Percentiles rank a stretch among this genome's conserved stretches.
phyloP scores from a whole-genome alignment of 2,113 vertebrate genomes.

The Pelvicachromis taeniatus region DNA sequence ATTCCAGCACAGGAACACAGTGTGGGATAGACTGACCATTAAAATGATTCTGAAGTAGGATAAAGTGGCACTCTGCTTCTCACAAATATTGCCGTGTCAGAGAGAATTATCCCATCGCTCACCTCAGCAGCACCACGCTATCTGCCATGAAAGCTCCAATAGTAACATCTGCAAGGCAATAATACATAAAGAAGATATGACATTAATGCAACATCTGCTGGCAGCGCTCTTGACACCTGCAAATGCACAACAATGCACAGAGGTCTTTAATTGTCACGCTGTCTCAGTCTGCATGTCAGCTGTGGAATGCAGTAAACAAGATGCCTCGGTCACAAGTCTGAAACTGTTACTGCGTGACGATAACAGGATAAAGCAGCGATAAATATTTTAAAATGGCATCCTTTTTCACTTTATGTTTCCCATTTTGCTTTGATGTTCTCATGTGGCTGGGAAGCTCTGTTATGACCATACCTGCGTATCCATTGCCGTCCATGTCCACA shows the following conservation, averaged over 20 bases:
- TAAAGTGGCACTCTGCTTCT: background rate
- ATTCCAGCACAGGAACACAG: background rate
- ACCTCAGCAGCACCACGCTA: slow-evolving; percentile 90
- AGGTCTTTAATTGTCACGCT: slow-evolving; percentile 18
- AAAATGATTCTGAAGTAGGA: background rate
- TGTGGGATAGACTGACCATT: background rate
- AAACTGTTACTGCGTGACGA: background rate
- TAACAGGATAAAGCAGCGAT: background rate
- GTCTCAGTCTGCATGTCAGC: slow-evolving; percentile 32
- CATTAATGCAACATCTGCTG: background rate
- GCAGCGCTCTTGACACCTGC: slow-evolving; percentile 23
- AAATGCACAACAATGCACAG: slow-evolving; percentile 47
- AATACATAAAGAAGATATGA: background rate
- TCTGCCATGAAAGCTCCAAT: slow-evolving; percentile 94
- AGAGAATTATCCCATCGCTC: slow-evolving; percentile 49
- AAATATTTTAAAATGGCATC: background rate
- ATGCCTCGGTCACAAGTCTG: slow-evolving; percentile 58
- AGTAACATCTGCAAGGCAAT: slow-evolving; percentile 84
- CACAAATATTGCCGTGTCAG: background rate
- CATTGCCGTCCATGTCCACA: slow-evolving; percentile 96
- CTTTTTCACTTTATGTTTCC: background rate
- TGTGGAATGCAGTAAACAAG: slow-evolving; percentile 73
- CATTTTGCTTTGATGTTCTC: background rate
- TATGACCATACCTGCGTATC: slow-evolving; percentile 83
- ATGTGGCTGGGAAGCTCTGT: background rate